These are phyloP conservation scores for Sylvicola cinctus DNA, from an alignment of 2,888 invertebrate species.

Conservation along the genomic window DNA sequence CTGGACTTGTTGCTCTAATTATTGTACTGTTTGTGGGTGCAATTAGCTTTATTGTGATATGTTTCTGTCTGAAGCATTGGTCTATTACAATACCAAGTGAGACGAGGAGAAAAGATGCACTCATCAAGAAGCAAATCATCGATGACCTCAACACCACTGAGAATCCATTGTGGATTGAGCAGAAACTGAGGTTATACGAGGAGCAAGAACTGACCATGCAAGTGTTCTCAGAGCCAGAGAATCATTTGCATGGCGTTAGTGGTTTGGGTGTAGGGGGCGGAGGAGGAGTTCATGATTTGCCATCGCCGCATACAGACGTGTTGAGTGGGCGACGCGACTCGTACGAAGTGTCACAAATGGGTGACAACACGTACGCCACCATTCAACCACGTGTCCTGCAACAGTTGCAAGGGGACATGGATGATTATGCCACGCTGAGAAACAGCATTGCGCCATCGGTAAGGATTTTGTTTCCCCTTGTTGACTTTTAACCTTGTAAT, in stretches of 20 bases:
- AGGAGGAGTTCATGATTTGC: slow-evolving; percentile 24
- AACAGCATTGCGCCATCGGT: slow-evolving; percentile 25
- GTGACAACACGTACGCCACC: slow-evolving; percentile 26
- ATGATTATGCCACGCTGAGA: slow-evolving; percentile 25
- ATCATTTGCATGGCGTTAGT: too few relatives aligned
- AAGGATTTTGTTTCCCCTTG: slow-evolving; percentile 1
- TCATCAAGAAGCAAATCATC: slow-evolving; percentile 63
- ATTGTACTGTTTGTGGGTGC: slow-evolving; percentile 73
- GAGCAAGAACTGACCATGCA: slow-evolving; percentile 88
- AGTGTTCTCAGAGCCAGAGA: slow-evolving; percentile 62
- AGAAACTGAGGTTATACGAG: slow-evolving; percentile 76
- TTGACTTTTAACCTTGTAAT: not conserved
- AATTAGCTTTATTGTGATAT: slow-evolving; percentile 67
- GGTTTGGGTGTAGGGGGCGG: too few relatives aligned
- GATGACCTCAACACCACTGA: slow-evolving; percentile 78
- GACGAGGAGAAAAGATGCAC: slow-evolving; percentile 60
- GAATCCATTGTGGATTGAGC: slow-evolving; percentile 84
- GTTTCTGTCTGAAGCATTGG: slow-evolving; percentile 77
- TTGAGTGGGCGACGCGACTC: slow-evolving; percentile 21
- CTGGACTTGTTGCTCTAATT: slow-evolving; percentile 64
- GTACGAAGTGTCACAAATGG: slow-evolving; percentile 20
- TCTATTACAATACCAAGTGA: slow-evolving; percentile 50
- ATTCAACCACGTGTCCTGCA: slow-evolving; percentile 21
- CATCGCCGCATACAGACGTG: slow-evolving; percentile 11
- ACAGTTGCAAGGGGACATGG: slow-evolving; percentile 18